phyloP scores from a whole-genome alignment of 2,888 invertebrate genomes.

The Orchestes rusci region DNA sequence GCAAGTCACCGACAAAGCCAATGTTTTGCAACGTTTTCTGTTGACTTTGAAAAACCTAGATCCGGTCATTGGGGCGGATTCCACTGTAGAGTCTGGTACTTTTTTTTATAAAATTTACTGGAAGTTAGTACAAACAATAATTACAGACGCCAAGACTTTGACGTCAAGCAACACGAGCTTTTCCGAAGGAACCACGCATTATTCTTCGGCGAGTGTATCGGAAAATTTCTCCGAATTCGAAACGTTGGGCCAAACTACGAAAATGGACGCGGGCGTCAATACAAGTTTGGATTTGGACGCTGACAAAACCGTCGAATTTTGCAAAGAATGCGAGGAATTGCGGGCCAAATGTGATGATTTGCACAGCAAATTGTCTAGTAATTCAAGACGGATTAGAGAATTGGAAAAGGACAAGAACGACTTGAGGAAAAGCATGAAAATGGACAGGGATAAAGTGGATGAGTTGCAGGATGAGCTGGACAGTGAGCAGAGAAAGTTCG shows the following conservation, averaged over 20 bases:
- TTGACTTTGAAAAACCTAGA: constrained; percentile 25
- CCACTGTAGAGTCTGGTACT: too few species aligned
- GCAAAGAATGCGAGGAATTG: constrained; percentile 16
- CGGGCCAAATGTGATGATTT: constrained; percentile 7
- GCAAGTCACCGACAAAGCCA: constrained; percentile 25
- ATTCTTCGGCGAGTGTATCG: constrained; percentile 25
- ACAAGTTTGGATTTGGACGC: constrained; percentile 24
- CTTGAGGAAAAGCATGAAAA: constrained; percentile 48
- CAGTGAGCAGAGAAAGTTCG: constrained; percentile 53
- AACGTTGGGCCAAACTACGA: constrained; percentile 17
- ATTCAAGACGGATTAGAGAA: too few species aligned
- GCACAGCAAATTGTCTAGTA: neutral
- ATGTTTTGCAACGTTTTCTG: constrained; percentile 28
- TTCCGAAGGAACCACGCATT: constrained; percentile 29
- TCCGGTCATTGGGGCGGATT: constrained; percentile 12
- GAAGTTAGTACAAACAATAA: too few species aligned
- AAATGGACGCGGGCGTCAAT: constrained; percentile 27
- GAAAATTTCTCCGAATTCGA: constrained; percentile 28
- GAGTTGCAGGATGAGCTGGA: constrained; percentile 56
- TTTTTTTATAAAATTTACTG: too few species aligned
- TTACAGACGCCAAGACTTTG: too few species aligned
- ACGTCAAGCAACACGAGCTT: constrained; percentile 25
- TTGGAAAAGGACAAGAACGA: constrained; percentile 45
- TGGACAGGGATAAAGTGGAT: constrained; percentile 55
- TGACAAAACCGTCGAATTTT: constrained; percentile 19